Conservation (phyloP, 2,888 invertebrate genomes). For the Pyralis farinalis region DNA sequence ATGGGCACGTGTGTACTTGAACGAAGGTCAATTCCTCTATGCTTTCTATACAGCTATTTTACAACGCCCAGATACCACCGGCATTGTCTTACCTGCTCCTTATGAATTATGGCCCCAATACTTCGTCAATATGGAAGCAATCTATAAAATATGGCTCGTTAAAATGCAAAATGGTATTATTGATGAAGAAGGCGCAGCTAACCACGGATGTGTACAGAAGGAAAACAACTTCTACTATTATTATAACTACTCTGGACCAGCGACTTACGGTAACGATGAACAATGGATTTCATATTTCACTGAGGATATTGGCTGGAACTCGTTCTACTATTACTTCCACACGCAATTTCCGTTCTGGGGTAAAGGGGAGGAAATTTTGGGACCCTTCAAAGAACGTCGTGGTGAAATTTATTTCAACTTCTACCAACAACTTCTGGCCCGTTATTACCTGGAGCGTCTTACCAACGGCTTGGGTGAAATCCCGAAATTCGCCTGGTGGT, state of each 20-base stretch:
- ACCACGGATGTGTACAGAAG: conserved; percentile 60
- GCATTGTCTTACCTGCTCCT: conserved; percentile 83
- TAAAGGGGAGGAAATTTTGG: conserved; percentile 65
- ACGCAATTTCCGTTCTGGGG: conserved; percentile 84
- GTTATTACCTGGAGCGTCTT: conserved; percentile 86
- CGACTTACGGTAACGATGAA: conserved; percentile 77
- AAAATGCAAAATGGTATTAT: conserved; percentile 58
- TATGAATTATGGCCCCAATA: conserved; percentile 85
- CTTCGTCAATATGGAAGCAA: conserved; percentile 81
- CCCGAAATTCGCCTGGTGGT: conserved; percentile 83
- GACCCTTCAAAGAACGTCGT: conserved; percentile 75
- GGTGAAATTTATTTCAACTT: conserved; percentile 84
- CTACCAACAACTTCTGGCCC: conserved; percentile 84
- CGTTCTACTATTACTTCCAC: conserved; percentile 84
- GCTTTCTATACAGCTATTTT: conserved; percentile 80
- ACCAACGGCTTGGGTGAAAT: conserved; percentile 83
- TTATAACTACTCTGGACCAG: conserved; percentile 80
- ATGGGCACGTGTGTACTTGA: conserved; percentile 79
- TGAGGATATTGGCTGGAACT: conserved; percentile 85
- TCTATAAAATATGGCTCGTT: conserved; percentile 59
- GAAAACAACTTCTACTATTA: conserved; percentile 70
- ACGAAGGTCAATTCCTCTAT: conserved; percentile 83
- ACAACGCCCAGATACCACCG: conserved; percentile 80
- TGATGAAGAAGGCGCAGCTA: conserved; percentile 42
- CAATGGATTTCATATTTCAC: conserved; percentile 84